Percentiles rank a stretch among this genome's conserved stretches.
phyloP scores from a whole-genome alignment of 2,888 invertebrate species.

The Drosophila cognata region DNA sequence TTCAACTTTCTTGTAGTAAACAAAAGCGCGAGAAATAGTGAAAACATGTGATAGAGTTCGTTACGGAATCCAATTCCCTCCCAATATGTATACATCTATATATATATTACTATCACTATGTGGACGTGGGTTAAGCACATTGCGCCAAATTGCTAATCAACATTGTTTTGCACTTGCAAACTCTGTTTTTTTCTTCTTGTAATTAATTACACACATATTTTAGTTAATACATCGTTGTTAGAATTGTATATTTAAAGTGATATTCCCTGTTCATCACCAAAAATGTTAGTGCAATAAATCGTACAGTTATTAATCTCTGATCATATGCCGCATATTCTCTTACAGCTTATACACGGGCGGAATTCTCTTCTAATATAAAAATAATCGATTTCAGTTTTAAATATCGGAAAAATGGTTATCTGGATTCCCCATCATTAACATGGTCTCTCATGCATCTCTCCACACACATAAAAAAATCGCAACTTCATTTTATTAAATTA shows the following conservation, averaged over 20 bases:
- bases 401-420: background rate
- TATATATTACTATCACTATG: slow-evolving; percentile 19
- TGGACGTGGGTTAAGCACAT: slow-evolving; percentile 33
- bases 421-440: background rate
- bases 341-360: background rate
- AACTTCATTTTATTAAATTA: background rate
- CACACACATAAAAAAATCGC: background rate
- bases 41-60: slow-evolving; percentile 33
- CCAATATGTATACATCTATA: slow-evolving; percentile 36
- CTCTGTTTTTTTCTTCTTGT: slow-evolving; percentile 25
- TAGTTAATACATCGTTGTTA: slow-evolving; percentile 51
- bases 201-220: slow-evolving; percentile 22
- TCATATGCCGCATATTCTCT: slow-evolving; percentile 8
- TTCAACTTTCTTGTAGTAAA: slow-evolving; percentile 75
- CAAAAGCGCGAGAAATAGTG: slow-evolving; percentile 80
- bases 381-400: background rate
- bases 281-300: slow-evolving; percentile 53
- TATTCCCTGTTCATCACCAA: slow-evolving; percentile 40
- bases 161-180: slow-evolving; percentile 37
- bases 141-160: slow-evolving; percentile 27
- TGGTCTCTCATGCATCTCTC: background rate
- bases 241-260: slow-evolving; percentile 44
- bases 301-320: slow-evolving; percentile 32
- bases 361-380: background rate
- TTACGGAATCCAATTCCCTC: slow-evolving; percentile 48